These are phyloP conservation scores for Burhinus oedicnemus DNA, from an alignment of 2,113 vertebrate genomes.

Conservation along the genomic window DNA sequence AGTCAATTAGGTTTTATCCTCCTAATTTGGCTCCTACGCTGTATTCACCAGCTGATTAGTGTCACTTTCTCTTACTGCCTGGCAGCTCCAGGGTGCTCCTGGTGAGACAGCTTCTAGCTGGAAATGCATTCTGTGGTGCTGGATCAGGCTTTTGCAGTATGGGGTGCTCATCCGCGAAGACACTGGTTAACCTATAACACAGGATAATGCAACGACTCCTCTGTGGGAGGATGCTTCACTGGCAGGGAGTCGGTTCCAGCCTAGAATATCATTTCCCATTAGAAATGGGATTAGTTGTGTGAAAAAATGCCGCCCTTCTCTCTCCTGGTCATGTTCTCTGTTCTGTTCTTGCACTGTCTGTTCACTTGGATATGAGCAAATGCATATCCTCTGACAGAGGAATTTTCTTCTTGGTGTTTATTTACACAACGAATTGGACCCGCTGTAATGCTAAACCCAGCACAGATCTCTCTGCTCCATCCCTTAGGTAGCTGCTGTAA, in stretches of 20 bases:
- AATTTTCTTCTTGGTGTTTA: neutral
- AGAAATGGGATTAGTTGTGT: neutral
- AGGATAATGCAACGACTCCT: neutral
- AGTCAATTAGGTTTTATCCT: constrained; percentile 2
- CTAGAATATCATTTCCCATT: neutral
- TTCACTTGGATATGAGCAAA: neutral
- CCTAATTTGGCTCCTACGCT: neutral
- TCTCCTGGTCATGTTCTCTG: neutral
- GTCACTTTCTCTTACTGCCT: neutral
- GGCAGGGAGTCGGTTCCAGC: neutral
- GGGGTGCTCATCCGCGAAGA: neutral
- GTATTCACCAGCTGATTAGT: neutral
- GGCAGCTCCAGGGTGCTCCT: neutral
- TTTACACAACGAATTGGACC: neutral
- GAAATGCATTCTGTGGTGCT: neutral
- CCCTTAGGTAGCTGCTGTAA: neutral
- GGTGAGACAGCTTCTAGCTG: neutral
- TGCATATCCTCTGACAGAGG: neutral
- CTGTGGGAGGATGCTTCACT: neutral
- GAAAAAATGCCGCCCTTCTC: neutral
- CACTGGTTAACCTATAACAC: neutral
- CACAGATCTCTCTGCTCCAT: neutral
- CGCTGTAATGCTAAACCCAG: neutral
- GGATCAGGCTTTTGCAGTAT: neutral
- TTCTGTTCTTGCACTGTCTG: neutral